Evolutionary conservation across 37 sponge, comb jelly and placozoan genomes (phyloP).

Genomic region (Bolinopsis microptera): DNA sequence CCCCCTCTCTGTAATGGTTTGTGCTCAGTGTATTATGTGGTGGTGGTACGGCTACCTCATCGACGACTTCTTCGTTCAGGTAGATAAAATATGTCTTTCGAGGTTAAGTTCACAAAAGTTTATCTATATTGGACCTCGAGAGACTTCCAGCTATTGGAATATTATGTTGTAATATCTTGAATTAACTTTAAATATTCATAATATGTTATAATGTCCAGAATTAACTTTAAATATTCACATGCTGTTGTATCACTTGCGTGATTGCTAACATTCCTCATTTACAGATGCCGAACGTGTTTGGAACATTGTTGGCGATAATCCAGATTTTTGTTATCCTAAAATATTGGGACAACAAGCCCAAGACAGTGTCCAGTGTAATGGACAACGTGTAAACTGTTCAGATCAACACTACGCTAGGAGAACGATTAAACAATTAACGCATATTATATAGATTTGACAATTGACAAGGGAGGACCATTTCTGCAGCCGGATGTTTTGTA

Average conservation of each 20-base stretch:
- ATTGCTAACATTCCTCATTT: not conserved
- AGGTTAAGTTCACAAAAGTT: too few species aligned
- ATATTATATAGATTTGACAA: too few species aligned
- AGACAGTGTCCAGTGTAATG: not conserved
- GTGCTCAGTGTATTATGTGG: constrained; percentile 56
- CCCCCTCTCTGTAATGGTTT: constrained; percentile 30
- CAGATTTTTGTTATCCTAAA: constrained; percentile 6
- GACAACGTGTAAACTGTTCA: not conserved
- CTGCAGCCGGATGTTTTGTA: too few species aligned
- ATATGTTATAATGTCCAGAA: too few species aligned
- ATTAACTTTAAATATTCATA: not conserved
- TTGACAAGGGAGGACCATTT: too few species aligned
- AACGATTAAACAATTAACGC: not conserved
- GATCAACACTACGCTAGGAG: not conserved
- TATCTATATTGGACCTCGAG: too few species aligned
- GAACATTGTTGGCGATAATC: constrained; percentile 5
- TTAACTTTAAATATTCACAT: too few species aligned
- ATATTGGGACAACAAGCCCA: constrained; percentile 11
- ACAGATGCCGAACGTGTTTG: constrained; percentile 45
- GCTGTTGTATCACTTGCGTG: too few species aligned
- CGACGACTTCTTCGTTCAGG: not conserved
- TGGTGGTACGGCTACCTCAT: constrained; percentile 59
- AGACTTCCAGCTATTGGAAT: too few species aligned
- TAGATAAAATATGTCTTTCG: not conserved
- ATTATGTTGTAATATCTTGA: not conserved